phyloP scores from a whole-genome alignment of 1,140 invertebrate species.

The Oncopodura yosiiana region DNA sequence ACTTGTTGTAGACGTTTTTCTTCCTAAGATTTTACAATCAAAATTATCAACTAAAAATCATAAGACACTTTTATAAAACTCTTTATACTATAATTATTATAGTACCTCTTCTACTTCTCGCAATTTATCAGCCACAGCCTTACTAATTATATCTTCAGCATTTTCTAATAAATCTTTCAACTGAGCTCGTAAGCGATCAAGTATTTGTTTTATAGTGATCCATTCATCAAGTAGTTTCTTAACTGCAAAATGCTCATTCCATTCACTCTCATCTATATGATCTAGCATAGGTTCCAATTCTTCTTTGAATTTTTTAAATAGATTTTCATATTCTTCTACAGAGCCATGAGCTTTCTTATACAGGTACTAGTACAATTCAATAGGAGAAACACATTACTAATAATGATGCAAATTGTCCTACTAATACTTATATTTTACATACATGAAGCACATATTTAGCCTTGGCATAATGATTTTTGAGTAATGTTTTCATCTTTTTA shows the following conservation, averaged over 20 bases:
- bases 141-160: conserved; percentile 26
- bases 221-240: conserved; percentile 17
- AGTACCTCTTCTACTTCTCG: conserved; percentile 27
- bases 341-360: conserved; percentile 8
- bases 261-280: conserved; percentile 19
- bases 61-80: background rate
- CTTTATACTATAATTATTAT: conserved; percentile 1
- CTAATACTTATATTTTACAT: too few species aligned
- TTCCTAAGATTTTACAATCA: conserved; percentile 1
- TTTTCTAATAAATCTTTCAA: conserved; percentile 18
- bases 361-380: conserved; percentile 14
- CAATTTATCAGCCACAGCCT: conserved; percentile 15
- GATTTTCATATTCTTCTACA: conserved; percentile 13
- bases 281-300: conserved; percentile 25
- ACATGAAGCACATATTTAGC: conserved; percentile 29
- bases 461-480: conserved; percentile 30
- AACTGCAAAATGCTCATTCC: conserved; percentile 31
- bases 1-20: conserved; percentile 14
- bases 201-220: conserved; percentile 12
- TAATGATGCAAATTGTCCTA: background rate
- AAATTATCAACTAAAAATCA: background rate
- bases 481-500: conserved; percentile 30
- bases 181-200: conserved; percentile 13
- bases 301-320: conserved; percentile 18
- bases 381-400: background rate